Evolutionary conservation across 2,113 vertebrate species (phyloP), one percentile per base, ranked within the genome.

Genomic region (Isichthys henryi): DNA sequence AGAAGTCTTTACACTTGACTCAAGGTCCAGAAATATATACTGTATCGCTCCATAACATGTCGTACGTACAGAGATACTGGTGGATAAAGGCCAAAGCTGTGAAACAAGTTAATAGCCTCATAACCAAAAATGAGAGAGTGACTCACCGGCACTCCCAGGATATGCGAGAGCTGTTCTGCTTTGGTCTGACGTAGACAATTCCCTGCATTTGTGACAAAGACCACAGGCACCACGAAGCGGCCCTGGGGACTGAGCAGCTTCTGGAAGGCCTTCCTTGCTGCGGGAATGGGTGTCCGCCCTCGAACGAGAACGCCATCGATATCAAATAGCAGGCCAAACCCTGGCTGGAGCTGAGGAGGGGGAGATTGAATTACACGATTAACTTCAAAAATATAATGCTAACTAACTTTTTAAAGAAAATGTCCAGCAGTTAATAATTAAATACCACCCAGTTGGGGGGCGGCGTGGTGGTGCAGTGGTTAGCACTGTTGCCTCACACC

Each of bases 131-230:
- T 39, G 31, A 23, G 8, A 87, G 21, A 10, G 19, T 2, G 56
- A 95, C 97, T 97, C 92, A 98, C 97, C 19, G 96, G 94, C 43
- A 98, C 93, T 11, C 95, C 96, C 91, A 98, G 94, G 0, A 97
- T 92, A 21, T 95, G 94, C 48, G 97, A 97, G 90, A 98, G 90
- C 93, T 98, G 97, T 45, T 96, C 94, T 0, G 97, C 97, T 90
- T 98, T 98, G 2, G 96, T 91, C 91, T 96, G 96, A 53, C 95
- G 95, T 45, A 97, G 96, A 92, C 97, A 97, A 87, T 97, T 97
- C 90, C 97, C 97, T n/a, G 97, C 97, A 0, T 98, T 98, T 27
- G 97, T 98, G 90, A 98, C 96, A n/a, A 98, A 98, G 0, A 98
- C 96, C 0, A 97, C 95, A 21, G 97, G 97, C 92, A 97, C 94